phyloP scores from a whole-genome alignment of 2,888 invertebrate genomes.

The Heliconius aoede region DNA sequence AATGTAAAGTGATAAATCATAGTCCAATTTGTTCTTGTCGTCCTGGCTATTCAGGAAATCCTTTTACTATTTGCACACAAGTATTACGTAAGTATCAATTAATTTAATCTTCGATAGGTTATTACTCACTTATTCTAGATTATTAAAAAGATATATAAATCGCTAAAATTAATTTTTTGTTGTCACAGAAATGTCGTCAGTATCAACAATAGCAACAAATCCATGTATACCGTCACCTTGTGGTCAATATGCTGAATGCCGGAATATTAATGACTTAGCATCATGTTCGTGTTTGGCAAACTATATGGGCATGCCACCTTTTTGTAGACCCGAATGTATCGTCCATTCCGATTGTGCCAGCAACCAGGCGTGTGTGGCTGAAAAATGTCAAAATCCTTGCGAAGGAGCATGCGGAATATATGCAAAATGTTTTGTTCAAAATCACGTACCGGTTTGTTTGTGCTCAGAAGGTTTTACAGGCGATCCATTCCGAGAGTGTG shows the following conservation, averaged over 20 bases:
- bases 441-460: conserved; percentile 89
- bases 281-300: conserved; percentile 88
- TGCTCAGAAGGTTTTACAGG: conserved; percentile 87
- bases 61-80: conserved; percentile 85
- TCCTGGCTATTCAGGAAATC: conserved; percentile 86
- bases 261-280: conserved; percentile 86
- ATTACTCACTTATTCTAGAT: not conserved
- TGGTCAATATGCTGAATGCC: conserved; percentile 89
- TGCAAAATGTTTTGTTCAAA: conserved; percentile 87
- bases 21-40: conserved; percentile 88
- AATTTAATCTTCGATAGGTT: not conserved
- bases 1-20: conserved; percentile 88
- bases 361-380: conserved; percentile 86
- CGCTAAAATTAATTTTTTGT: not conserved
- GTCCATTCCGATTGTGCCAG: conserved; percentile 86
- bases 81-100: conserved; percentile 80
- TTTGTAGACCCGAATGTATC: conserved; percentile 86
- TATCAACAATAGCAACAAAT: conserved; percentile 71
- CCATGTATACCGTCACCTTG: conserved; percentile 91
- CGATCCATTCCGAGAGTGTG: conserved; percentile 88
- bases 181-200: conserved; percentile 60
- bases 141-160: not conserved
- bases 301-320: conserved; percentile 86
- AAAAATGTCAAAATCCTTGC: conserved; percentile 88
- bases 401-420: conserved; percentile 87